Evolutionary conservation across 2,797 vertebrate genomes (phyloP), one percentile per base, ranked within the genome.

Genomic region (Xyrichtys novacula): DNA sequence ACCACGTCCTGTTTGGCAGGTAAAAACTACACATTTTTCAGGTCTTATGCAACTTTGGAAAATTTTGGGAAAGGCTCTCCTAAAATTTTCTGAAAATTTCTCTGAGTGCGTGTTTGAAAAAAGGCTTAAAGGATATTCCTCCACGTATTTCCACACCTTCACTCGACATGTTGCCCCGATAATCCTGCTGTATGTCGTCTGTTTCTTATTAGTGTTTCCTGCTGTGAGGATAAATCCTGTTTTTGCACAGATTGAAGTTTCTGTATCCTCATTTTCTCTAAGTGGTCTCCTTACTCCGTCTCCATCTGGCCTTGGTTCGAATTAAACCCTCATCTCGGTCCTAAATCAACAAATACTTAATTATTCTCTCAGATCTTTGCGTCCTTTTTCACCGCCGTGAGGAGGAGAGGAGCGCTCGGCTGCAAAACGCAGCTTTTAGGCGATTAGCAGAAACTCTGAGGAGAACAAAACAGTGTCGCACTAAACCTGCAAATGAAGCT

Each of bases 341-440:
- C 63, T 59, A 46, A 77, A 80, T 78, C 84, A 52, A 70, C 76
- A 78, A 47, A 66, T 71, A 56, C 71, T 86, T 80, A 71, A 71
- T 77, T 83, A 86, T 82, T 83, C 80, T 39, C n/a, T 89, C 61
- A 65, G 66, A 72, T 86, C 65, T 38, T 22, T 26, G 7, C 23
- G 0, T 48, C 44, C 16, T 5, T 52, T 67, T 16, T 4, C 17
- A 39, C 9, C 14, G 29, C 17, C 54, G 6, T 6, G 17, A 44
- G 68, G 34, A 9, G 47, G 34, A 28, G 57, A 52, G 38, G 25
- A 46, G 44, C 16, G 2, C 16, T 46, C 57, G 52, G 56, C 52
- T 20, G 71, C 15, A 17, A 19, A 77, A 46, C 32, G 49, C 25
- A 19, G 58, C n/a, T 62, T 55, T 57, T 72, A n/a, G 62, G n/a